Base-by-base conservation (phyloP, 2,888 invertebrate genomes). In the Augiades crinisus region DNA sequence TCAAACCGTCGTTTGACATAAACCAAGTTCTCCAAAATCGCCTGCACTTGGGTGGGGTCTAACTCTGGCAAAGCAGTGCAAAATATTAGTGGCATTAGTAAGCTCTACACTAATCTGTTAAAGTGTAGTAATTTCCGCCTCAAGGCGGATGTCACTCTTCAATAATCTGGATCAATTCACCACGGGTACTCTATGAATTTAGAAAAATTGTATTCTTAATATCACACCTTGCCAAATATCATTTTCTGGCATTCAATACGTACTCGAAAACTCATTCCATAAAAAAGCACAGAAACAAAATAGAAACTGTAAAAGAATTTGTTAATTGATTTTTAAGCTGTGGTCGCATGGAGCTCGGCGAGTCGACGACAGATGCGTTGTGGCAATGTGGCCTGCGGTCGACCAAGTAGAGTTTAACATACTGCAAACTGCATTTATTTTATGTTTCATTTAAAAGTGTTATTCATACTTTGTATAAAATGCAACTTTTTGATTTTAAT, bases 21-120 rank as follows among this genome's bases (percentile, higher is more conserved):
- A 53, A 81, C 85, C 75, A 82, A 64, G 56, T 78, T 87, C 56
- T 79, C 75, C 77, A 83, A 64, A 57, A 88, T 85, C 60, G 85
- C 87, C 70, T 80, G 75, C 63, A 86, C 73, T 80, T 88, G 86
- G 59, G 78, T 81, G 53, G 78, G 75, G 60, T 87, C 79, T 79
- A 88, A 68, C 64, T 87, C 87, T 88, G 86, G 73, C 71, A 72
- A 83, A 81, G 83, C 83, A 60, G 60, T 47, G 38, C 34, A 53
- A 52, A 56, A 47, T 52, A 47, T 55, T 53, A 52, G 40, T 44
- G 56, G 73, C 70, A 67, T 85, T 82, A 84, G 68, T 75, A 78
- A 76, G 79, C 78, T 60, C 50, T 50, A 50, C 50, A 50, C 43
- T 50, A 34, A 49, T 34, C 19, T 13, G 10, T 43, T 43, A 2